Base-by-base conservation (phyloP, 2,888 invertebrate genomes). In the Boloria euphrosyne region DNA sequence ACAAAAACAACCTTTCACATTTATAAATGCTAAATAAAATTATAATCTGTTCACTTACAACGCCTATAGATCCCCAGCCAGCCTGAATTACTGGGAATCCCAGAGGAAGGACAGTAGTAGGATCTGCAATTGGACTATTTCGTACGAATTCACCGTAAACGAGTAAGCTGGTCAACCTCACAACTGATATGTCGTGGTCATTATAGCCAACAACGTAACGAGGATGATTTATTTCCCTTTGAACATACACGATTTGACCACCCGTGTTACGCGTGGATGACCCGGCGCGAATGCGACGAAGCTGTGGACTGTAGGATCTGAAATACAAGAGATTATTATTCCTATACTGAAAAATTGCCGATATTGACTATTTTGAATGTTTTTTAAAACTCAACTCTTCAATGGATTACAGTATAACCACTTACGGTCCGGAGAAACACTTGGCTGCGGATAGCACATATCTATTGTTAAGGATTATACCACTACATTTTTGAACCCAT, bases 211-310 rank as follows among this genome's bases (percentile, higher is more conserved):
- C 1, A 1, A 78, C 79, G 67, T 78, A 86, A 0, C 59, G n/a
- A 0, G 81, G 81, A 61, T 87, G 85, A 66, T 80, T 80, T 69
- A 65, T 62, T 2, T 71, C 75, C 0, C 27, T 14, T 0, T 13
- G 7, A 0, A 83, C 75, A 18, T 73, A 14, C 22, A 67, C 7
- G 6, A 86, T 7, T 3, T 71, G 62, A 0, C 87, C 87, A 3
- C 85, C 85, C 0, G 62, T 67, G 65, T 81, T 78, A 5, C 81
- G 79, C 68, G 69, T 74, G 0, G 78, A 78, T 13, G 80, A 59
- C 2, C 86, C 86, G 13, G 81, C 83, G 7, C 86, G 74, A 65
- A 84, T 74, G 3, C 85, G 84, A 6, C 84, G 82, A 18, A 55
- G 58, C 0, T 17, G 10, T 0, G 76, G 72, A 0, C 57, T 3